Conservation (phyloP, 2,888 invertebrate species). For the Hypolimnas misippus region DNA sequence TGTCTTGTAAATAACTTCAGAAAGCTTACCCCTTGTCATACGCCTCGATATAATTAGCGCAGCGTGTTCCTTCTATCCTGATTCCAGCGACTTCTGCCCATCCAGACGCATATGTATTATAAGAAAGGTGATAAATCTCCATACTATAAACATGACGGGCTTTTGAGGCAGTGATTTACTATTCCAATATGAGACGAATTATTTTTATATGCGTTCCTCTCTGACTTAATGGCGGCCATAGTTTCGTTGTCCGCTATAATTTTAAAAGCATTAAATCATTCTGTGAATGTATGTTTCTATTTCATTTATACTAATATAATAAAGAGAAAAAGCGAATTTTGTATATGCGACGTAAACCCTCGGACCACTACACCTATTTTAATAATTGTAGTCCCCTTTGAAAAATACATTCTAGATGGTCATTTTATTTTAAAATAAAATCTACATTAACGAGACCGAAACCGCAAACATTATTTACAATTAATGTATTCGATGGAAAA, state of each 20-base stretch:
- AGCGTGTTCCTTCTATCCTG: constrained; percentile 36
- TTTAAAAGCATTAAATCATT: background rate
- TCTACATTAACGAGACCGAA: too few species aligned
- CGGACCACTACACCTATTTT: too few species aligned
- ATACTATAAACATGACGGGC: constrained; percentile 36
- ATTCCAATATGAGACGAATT: constrained; percentile 11
- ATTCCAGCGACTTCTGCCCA: constrained; percentile 39
- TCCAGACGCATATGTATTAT: constrained; percentile 43
- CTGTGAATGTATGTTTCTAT: background rate
- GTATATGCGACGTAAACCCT: too few species aligned
- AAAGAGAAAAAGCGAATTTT: too few species aligned
- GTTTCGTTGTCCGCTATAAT: background rate
- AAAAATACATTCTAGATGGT: too few species aligned
- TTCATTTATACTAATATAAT: background rate
- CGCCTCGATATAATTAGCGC: constrained; percentile 43
- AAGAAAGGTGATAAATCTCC: constrained; percentile 35
- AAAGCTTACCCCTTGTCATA: constrained; percentile 27
- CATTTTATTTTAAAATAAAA: too few species aligned
- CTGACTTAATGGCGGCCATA: constrained; percentile 7
- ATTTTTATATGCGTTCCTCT: constrained; percentile 18
- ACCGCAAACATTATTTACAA: too few species aligned
- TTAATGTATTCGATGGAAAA: too few species aligned
- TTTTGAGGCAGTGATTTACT: constrained; percentile 30
- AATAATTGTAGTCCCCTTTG: too few species aligned
- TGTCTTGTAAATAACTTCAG: background rate